These are phyloP conservation scores for Entelurus aequoreus DNA, from an alignment of 2,113 vertebrate species.

Conservation along the genomic window DNA sequence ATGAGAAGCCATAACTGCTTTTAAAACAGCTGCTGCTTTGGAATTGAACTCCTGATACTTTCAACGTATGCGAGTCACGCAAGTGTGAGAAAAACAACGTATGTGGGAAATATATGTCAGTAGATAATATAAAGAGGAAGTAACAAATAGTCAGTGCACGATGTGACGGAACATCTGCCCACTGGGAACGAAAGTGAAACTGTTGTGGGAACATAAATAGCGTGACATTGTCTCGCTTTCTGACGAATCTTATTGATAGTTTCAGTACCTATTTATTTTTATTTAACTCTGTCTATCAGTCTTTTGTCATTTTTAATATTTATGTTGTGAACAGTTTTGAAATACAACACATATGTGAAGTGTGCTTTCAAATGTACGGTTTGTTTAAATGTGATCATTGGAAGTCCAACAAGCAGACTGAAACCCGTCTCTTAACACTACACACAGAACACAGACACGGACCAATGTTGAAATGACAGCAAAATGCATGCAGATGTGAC, in stretches of 20 bases:
- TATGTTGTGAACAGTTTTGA: no score
- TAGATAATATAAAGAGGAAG: not conserved
- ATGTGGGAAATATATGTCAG: not conserved
- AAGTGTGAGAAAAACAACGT: not conserved
- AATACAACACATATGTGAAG: no score
- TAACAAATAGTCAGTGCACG: not conserved
- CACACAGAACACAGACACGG: no score
- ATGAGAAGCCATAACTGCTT: not conserved
- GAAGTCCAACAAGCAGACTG: no score
- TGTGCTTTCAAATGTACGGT: no score
- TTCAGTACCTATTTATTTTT: not conserved
- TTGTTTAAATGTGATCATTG: no score
- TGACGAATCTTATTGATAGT: constrained; percentile 7
- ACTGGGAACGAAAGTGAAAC: constrained; percentile 43
- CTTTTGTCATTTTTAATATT: no score
- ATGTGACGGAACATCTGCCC: not conserved
- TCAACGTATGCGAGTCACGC: not conserved
- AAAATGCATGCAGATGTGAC: no score
- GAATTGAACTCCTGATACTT: not conserved
- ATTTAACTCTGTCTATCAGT: not conserved
- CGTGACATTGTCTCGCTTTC: constrained; percentile 7
- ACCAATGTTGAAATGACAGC: no score
- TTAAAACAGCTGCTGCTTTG: not conserved
- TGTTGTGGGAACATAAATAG: constrained; percentile 6
- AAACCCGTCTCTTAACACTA: no score